phyloP scores from a whole-genome alignment of 1,140 invertebrate genomes.

The Plectrocnemia conspersa region DNA sequence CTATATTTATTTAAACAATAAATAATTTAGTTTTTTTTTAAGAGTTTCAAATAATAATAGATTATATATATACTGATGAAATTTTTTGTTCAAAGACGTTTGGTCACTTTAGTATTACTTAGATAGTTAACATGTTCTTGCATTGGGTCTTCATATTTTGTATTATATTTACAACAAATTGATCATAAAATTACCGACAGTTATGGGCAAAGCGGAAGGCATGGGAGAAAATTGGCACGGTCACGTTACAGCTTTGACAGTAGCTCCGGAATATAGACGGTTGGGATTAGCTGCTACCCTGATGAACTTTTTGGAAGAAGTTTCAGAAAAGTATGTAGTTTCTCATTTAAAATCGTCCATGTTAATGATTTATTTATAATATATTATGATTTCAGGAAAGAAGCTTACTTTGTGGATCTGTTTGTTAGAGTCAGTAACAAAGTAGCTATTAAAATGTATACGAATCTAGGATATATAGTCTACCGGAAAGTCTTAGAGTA shows the following conservation, averaged over 20 bases:
- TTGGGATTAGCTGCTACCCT: constrained; percentile 87
- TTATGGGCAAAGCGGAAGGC: constrained; percentile 99
- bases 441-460: constrained; percentile 97
- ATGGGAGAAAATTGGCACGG: constrained; percentile 95
- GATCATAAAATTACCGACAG: too few species aligned
- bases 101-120: too few species aligned
- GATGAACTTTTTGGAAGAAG: constrained; percentile 93
- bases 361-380: neutral
- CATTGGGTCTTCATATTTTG: too few species aligned
- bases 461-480: constrained; percentile 93
- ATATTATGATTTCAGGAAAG: constrained; percentile 72
- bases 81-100: too few species aligned
- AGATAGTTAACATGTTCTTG: too few species aligned
- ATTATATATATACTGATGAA: too few species aligned
- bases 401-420: constrained; percentile 96
- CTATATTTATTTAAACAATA: too few species aligned
- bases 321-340: constrained; percentile 82
- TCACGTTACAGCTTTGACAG: constrained; percentile 95
- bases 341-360: constrained; percentile 8
- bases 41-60: too few species aligned
- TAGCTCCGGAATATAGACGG: constrained; percentile 90
- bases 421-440: constrained; percentile 97
- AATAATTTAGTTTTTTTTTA: too few species aligned
- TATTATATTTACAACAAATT: too few species aligned
- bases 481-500: constrained; percentile 96